Conservation (phyloP, 2,797 vertebrate species). For the Peromyscus nudipes region DNA sequence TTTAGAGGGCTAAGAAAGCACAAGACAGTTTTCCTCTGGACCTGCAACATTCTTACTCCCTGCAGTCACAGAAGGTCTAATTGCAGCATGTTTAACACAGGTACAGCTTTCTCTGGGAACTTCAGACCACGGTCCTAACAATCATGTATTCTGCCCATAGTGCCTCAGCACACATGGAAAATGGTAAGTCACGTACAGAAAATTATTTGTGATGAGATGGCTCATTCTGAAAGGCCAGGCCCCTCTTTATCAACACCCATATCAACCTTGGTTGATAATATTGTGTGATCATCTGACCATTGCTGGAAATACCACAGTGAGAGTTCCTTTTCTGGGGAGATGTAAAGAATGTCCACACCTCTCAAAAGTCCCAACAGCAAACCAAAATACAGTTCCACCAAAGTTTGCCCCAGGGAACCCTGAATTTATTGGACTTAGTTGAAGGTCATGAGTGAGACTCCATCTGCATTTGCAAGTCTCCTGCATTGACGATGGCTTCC, state of each 20-base stretch:
- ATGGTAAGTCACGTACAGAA: background rate
- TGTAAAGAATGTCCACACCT: background rate
- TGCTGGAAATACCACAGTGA: background rate
- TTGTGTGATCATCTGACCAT: background rate
- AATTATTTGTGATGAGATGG: background rate
- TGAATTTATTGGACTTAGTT: no score
- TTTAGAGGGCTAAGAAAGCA: background rate
- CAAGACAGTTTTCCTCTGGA: background rate
- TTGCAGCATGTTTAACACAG: background rate
- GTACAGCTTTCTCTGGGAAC: background rate
- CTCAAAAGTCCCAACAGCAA: background rate
- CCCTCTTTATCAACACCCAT: background rate
- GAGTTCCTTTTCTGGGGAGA: background rate
- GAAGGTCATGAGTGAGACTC: background rate
- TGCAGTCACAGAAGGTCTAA: no score
- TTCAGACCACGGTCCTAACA: no score
- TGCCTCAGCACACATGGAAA: background rate
- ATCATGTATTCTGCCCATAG: background rate
- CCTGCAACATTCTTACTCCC: background rate
- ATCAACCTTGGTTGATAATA: background rate
- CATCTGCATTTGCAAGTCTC: background rate
- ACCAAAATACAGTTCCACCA: background rate
- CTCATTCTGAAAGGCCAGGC: background rate
- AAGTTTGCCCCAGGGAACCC: background rate
- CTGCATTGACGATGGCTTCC: background rate